phyloP scores from a whole-genome alignment of 2,113 vertebrate species.

The Saimiri boliviensis region DNA sequence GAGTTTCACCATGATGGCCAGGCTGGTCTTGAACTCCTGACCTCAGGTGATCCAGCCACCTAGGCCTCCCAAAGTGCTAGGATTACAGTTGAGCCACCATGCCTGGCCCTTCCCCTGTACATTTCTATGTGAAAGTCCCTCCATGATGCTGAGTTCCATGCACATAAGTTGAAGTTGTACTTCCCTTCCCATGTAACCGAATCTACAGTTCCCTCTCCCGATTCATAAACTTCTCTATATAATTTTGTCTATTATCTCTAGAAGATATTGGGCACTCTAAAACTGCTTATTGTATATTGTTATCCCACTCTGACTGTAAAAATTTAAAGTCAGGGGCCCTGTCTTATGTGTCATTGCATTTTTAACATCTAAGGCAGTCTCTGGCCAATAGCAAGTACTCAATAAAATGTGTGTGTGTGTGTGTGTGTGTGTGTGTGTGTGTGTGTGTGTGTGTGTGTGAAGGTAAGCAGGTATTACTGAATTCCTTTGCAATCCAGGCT shows the following conservation, averaged over 20 bases:
- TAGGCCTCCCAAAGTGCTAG: too few species aligned
- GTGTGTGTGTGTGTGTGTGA: fast-evolving
- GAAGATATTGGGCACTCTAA: background rate
- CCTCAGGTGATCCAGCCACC: too few species aligned
- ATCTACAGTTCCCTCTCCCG: background rate
- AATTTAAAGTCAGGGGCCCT: background rate
- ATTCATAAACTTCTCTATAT: background rate
- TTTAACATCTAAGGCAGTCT: background rate
- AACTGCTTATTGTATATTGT: background rate
- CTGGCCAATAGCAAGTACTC: background rate
- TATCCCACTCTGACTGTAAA: background rate
- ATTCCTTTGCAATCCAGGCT: background rate
- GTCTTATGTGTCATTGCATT: background rate
- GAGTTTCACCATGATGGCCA: too few species aligned
- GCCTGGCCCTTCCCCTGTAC: background rate
- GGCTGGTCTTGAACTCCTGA: too few species aligned
- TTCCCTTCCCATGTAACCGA: background rate
- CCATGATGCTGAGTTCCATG: background rate
- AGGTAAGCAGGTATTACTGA: background rate
- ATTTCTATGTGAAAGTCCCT: background rate
- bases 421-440: fast-evolving
- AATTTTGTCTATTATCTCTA: background rate
- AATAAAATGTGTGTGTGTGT: fast-evolving
- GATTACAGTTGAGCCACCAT: too few species aligned
- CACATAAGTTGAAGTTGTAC: background rate